These are phyloP conservation scores for Metaphire vulgaris DNA, from an alignment of 1,140 invertebrate genomes.

Conservation along the genomic window DNA sequence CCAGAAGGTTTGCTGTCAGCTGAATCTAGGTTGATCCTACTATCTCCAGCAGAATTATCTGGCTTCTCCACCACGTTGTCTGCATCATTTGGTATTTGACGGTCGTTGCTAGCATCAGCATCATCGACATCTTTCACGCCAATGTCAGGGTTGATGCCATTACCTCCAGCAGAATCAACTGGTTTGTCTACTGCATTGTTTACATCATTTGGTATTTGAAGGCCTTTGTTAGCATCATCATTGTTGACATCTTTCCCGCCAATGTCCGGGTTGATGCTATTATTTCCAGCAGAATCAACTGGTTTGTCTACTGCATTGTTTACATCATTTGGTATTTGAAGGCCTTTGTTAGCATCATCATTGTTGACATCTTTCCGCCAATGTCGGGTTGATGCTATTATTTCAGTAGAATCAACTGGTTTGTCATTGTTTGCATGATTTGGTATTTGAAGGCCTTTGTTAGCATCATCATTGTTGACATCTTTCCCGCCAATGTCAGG, in stretches of 20 bases:
- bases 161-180: background rate
- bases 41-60: background rate
- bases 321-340: background rate
- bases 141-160: background rate
- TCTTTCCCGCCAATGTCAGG: too few relatives aligned
- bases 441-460: background rate
- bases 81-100: background rate
- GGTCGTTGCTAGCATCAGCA: background rate
- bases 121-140: background rate
- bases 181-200: background rate
- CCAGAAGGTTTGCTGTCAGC: too few relatives aligned
- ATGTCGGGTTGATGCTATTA: background rate
- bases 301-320: background rate
- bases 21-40: too few relatives aligned
- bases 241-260: background rate
- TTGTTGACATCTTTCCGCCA: background rate
- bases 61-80: background rate
- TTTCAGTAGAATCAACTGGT: background rate
- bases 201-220: background rate
- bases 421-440: background rate
- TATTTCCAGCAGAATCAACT: background rate
- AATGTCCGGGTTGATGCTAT: background rate
- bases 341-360: background rate
- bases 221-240: background rate
- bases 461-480: background rate